Evolutionary conservation across 2,888 invertebrate species (phyloP), one percentile per base, ranked within the genome.

Genomic region (Mylabris sibirica): DNA sequence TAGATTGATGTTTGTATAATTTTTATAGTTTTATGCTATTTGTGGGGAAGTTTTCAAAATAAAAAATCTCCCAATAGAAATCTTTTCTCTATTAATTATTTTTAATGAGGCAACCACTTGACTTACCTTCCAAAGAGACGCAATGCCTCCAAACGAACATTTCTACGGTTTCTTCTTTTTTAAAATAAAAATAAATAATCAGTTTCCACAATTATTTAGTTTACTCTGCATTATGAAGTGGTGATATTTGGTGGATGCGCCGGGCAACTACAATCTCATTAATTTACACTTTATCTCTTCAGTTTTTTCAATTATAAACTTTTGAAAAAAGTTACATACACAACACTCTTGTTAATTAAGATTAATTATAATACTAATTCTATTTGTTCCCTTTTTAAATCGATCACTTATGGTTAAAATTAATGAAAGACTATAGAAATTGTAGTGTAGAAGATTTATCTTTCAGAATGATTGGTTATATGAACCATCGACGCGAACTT

Each of bases 121-220:
- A 75, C 81, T 79, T 77, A 82, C 83, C 82, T 77, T 82, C 81
- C 68, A 83, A 73, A 26, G 82, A 83, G 67, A 84, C 82, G 72
- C 84, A 83, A 68, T 83, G 83, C 72, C 80, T 81, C 84, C 83
- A 84, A 34, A 84, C 83, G 72, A 83, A 83, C 82, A 83, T 83
- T 66, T 69, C 44, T 66, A 68, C 38, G 38, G 5, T 6, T 44
- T n/a, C n/a, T 2, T 44, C 5, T 44, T 17, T 44, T 20, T 44
- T 44, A 14, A 41, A 49, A 26, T 17, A 34, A 59, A 49, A 4
- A 14, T 34, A 5, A 24, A 66, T 53, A 66, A 17, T 17, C 38
- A 53, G 30, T 30, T 30, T 30, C 6, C 6, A 1, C 6, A 64
- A 59, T 64, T 57, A 12, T 22, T 30, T 60, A n/a, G 11, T 14